Evolutionary conservation across 2,797 vertebrate genomes (phyloP).

Genomic region (Scyliorhinus canicula): DNA sequence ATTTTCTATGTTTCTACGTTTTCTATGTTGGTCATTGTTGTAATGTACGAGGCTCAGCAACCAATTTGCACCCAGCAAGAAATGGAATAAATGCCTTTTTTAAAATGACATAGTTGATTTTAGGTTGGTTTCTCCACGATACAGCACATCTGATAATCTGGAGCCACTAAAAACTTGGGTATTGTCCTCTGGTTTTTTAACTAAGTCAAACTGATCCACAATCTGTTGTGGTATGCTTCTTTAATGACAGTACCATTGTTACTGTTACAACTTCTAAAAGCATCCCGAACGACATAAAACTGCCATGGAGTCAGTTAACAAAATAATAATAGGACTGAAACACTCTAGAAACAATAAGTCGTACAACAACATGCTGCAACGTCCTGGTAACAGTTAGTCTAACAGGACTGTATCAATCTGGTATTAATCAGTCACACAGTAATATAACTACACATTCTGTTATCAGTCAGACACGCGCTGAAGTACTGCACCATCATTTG

Average conservation of each 20-base stretch:
- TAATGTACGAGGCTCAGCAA: neutral
- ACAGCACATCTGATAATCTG: neutral
- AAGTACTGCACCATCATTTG: neutral
- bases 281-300: neutral
- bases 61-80: neutral
- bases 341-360: neutral
- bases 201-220: neutral
- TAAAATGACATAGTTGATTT: neutral
- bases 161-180: neutral
- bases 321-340: neutral
- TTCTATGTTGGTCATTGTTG: neutral
- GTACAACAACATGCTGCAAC: neutral
- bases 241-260: neutral
- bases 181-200: neutral
- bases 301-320: neutral
- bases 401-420: neutral
- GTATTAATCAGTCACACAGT: neutral
- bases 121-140: neutral
- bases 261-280: neutral
- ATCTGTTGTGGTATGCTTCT: neutral
- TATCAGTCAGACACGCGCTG: neutral
- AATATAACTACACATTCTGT: neutral
- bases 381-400: neutral
- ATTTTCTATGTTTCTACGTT: too few species aligned
- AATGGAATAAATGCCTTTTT: neutral